Evolutionary conservation across 2,888 invertebrate species (phyloP).

Genomic region (Slavum lentiscoides): DNA sequence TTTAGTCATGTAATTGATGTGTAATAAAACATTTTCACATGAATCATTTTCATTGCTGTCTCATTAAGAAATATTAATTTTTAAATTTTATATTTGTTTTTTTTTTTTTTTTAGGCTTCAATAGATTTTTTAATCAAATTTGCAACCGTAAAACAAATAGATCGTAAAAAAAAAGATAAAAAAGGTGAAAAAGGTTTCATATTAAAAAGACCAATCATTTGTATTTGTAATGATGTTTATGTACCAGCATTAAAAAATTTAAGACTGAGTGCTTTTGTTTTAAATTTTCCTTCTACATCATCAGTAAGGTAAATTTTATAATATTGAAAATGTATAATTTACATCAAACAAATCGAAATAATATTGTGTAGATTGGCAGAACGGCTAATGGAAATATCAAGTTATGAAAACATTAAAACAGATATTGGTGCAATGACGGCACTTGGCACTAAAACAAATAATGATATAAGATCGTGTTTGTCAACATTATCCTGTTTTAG

Average conservation of each 20-base stretch:
- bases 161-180: conserved; percentile 61
- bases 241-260: conserved; percentile 82
- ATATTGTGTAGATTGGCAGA: conserved; percentile 61
- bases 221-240: conserved; percentile 95
- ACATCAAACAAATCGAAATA: neutral
- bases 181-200: conserved; percentile 63
- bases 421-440: conserved; percentile 73
- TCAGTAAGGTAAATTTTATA: conserved; percentile 59
- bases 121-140: conserved; percentile 85
- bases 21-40: too few relatives aligned
- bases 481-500: conserved; percentile 80
- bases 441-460: conserved; percentile 80
- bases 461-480: conserved; percentile 90
- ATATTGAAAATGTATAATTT: neutral
- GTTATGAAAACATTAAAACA: conserved; percentile 69
- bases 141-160: conserved; percentile 66
- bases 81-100: conserved; percentile 3
- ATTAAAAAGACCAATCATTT: conserved; percentile 86
- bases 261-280: conserved; percentile 74
- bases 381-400: conserved; percentile 71
- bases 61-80: too few relatives aligned
- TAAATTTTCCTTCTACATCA: conserved; percentile 68
- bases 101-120: conserved; percentile 65
- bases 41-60: too few relatives aligned
- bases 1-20: too few relatives aligned